A percentile compares a stretch with the other conserved stretches of the same genome.
Evolutionary conservation across 1,140 invertebrate species (phyloP).

Genomic region (Megathymus violae): DNA sequence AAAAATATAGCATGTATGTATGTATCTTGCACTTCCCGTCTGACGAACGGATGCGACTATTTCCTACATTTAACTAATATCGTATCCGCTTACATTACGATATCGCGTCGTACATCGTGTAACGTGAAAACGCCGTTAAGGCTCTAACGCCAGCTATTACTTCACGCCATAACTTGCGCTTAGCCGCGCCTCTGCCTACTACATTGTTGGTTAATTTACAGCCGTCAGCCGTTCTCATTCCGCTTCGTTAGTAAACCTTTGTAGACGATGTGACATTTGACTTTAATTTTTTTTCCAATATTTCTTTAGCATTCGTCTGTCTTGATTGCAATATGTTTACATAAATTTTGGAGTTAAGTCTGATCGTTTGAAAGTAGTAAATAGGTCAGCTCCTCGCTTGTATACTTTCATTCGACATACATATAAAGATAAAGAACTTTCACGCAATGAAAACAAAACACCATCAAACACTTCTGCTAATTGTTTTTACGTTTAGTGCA

Average conservation of each 20-base stretch:
- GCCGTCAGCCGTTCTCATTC: slow-evolving; percentile 59
- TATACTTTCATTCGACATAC: no score
- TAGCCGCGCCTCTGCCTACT: slow-evolving; percentile 60
- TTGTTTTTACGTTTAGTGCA: no score
- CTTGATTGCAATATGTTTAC: background rate
- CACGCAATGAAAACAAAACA: no score
- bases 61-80: no score
- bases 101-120: slow-evolving; percentile 13
- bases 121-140: slow-evolving; percentile 44
- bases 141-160: slow-evolving; percentile 58
- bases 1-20: no score
- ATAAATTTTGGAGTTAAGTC: no score
- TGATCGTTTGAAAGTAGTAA: no score
- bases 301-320: background rate
- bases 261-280: background rate
- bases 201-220: slow-evolving; percentile 69
- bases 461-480: no score
- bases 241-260: background rate
- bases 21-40: no score
- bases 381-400: no score
- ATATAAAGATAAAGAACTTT: no score
- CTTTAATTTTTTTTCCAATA: background rate
- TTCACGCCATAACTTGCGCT: slow-evolving; percentile 71
- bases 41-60: no score
- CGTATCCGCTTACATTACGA: background rate